Evolutionary conservation across 2,113 vertebrate genomes (phyloP).

Genomic region (Pogona vitticeps): DNA sequence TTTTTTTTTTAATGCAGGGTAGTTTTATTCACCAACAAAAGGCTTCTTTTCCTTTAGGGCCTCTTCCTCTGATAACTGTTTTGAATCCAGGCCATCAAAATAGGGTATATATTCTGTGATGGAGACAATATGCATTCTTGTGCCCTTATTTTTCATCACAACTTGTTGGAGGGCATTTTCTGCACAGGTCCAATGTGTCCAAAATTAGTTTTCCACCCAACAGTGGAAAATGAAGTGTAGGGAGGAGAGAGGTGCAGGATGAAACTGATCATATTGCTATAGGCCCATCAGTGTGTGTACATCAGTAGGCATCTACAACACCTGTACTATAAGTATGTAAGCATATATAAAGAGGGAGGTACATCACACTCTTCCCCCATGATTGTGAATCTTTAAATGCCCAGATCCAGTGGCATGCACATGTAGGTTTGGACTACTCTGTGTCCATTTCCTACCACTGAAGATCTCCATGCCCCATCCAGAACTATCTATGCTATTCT

Average conservation of each 20-base stretch:
- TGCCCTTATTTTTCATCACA: background rate
- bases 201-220: background rate
- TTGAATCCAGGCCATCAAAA: background rate
- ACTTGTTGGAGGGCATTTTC: background rate
- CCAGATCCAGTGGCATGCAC: background rate
- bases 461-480: background rate
- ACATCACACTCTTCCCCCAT: background rate
- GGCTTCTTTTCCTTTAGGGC: background rate
- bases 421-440: background rate
- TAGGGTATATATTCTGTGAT: background rate
- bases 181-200: background rate
- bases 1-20: conserved; percentile 25
- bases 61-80: background rate
- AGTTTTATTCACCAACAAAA: conserved; percentile 21
- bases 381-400: background rate
- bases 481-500: background rate
- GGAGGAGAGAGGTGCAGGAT: background rate
- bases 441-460: background rate
- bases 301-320: too few species aligned
- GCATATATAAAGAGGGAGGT: background rate
- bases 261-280: too few species aligned
- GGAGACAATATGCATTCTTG: background rate
- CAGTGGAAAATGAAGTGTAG: background rate
- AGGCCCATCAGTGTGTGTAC: background rate
- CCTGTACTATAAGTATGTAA: background rate